Evolutionary conservation across 2,888 invertebrate species (phyloP), one percentile per base, ranked within the genome.

Genomic region (Congeria kusceri): DNA sequence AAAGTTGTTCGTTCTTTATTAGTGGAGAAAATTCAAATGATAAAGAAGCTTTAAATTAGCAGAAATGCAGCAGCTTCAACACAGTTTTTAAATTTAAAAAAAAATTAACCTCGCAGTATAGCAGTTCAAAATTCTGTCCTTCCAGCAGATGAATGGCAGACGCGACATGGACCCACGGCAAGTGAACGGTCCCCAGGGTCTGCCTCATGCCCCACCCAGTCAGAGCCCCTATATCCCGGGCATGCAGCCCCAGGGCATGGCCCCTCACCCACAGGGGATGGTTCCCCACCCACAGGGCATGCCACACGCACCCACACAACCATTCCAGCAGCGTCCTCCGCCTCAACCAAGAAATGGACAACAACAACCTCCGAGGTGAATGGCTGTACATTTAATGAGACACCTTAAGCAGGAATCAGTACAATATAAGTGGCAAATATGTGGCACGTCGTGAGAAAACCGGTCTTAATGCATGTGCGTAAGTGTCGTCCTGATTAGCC

Each of bases 301-400:
- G n/a, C 80, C 80, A 3, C 79, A 83, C 70, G 83, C 83, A 28
- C 79, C 82, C 13, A 57, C 73, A 7, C 82, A 75, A 58, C 76
- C 71, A 65, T 69, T 63, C 28, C 77, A 71, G 25, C 77, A 75
- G 65, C 87, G 70, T 65, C 86, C 75, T 11, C 83, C 53, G n/a
- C 53, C 20, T 23, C 53, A 53, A 25, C 39, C 39, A 39, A 39
- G 39, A 39, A 39, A 39, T 11, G 39, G 39, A 11, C 32, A 32
- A 32, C 39, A 39, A 39, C 39, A 39, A 9, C 9, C 39, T 11
- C 39, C 39, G 15, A 39, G 39, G 39, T 39, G 39, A 39, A 11
- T 3, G 9, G 4, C 9, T 39, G 15, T n/a, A n/a, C n/a, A n/a
- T n/a, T n/a, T n/a, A n/a, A n/a, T n/a, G n/a, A n/a, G n/a, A n/a